Percentiles rank a stretch among this genome's conserved stretches.
phyloP scores from a whole-genome alignment of 1,140 invertebrate genomes.

The Bombus picipes region DNA sequence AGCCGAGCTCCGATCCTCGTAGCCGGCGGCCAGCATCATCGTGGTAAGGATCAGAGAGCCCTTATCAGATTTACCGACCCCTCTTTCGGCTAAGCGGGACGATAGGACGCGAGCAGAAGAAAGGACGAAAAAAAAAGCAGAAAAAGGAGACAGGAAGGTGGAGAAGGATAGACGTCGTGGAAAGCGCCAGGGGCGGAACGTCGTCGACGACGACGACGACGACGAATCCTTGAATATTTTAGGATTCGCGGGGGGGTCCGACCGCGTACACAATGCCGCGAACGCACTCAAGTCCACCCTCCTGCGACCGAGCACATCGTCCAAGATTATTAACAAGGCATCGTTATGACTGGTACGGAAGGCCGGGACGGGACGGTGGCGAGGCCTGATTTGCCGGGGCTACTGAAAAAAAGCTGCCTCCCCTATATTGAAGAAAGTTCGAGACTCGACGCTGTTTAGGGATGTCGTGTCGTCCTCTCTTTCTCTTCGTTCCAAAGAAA shows the following conservation, averaged over 20 bases:
- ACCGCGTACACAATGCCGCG: conserved; percentile 73
- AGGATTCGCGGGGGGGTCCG: conserved; percentile 74
- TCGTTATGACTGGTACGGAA: conserved; percentile 75
- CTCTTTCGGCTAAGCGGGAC: conserved; percentile 67
- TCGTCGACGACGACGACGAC: conserved; percentile 32
- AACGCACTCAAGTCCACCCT: conserved; percentile 73
- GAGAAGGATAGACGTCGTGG: not conserved
- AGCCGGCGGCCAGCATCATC: conserved; percentile 54
- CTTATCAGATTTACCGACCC: conserved; percentile 82
- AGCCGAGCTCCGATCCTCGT: conserved; percentile 44
- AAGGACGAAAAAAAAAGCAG: conserved; percentile 13
- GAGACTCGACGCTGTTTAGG: conserved; percentile 68
- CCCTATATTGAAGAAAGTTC: conserved; percentile 69
- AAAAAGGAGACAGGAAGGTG: not conserved
- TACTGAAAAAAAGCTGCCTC: conserved; percentile 27
- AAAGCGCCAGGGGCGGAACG: conserved; percentile 34
- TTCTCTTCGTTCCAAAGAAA: conserved; percentile 13
- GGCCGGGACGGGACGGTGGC: not conserved
- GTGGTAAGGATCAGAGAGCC: conserved; percentile 78
- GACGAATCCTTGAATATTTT: conserved; percentile 80
- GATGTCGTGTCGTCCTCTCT: not conserved
- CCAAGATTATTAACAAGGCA: conserved; percentile 80
- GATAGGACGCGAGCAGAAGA: conserved; percentile 46
- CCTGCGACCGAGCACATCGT: conserved; percentile 58
- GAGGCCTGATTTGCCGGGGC: conserved; percentile 65